A percentile compares a stretch with the other conserved stretches of the same genome.
phyloP scores from a whole-genome alignment of 2,113 vertebrate species.

The Hydropotes inermis region DNA sequence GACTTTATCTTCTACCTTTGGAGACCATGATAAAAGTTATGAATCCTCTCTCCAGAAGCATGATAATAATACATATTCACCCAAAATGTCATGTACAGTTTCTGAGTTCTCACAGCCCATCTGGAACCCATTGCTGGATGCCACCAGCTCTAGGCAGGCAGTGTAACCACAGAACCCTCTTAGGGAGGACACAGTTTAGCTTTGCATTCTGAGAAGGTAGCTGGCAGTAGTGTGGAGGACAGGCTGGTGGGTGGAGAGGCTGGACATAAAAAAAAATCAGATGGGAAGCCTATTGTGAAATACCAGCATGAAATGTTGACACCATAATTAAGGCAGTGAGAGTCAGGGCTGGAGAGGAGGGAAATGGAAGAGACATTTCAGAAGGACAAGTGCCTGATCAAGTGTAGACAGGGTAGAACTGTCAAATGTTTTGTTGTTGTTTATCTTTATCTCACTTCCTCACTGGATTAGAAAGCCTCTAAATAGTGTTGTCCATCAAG shows the following conservation, averaged over 20 bases:
- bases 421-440: background rate
- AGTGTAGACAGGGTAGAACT: background rate
- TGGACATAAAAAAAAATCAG: background rate
- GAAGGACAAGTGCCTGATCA: background rate
- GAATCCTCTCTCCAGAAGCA: constrained; percentile 31
- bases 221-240: background rate
- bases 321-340: background rate
- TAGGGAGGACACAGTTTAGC: background rate
- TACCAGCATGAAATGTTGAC: background rate
- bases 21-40: constrained; percentile 2
- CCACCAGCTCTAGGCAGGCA: background rate
- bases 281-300: background rate
- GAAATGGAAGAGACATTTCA: background rate
- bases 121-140: constrained; percentile 39
- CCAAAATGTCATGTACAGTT: background rate
- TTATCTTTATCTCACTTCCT: background rate
- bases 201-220: constrained; percentile 24
- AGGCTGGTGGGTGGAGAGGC: background rate
- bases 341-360: background rate
- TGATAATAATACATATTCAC: background rate
- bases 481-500: background rate
- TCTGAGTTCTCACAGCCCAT: constrained; percentile 7
- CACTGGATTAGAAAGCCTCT: background rate
- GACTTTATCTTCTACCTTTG: background rate
- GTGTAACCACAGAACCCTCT: background rate